Base-by-base conservation (phyloP, 2,888 invertebrate species). In the Candidula unifasciata region DNA sequence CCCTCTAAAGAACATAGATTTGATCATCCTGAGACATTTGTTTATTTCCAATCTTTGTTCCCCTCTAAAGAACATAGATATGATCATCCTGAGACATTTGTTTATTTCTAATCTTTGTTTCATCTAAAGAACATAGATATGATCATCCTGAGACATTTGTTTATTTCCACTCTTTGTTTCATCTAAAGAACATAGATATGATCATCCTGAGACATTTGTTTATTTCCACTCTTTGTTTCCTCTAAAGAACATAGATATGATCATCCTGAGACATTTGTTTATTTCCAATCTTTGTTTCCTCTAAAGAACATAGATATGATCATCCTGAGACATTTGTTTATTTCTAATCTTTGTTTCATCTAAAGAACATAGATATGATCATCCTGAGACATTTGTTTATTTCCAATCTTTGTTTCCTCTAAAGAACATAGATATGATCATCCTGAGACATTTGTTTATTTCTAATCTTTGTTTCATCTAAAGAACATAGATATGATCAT, bases 371-470 rank as follows among this genome's bases (percentile, higher is more conserved):
- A 2, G 73, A 69, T 37, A 82, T 82, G 82, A n/a, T n/a, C n/a
- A 44, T 6, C 44, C 44, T 44, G 44, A 44, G 8, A 71, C 71
- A n/a, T n/a, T 33, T 54, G 30, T 33, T 54, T 21, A 16, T 54
- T 27, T 6, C 3, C 3, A 5, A 3, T 77, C 16, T 77, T 27
- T 18, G 10, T 37, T 73, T 21, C 21, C 3, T 35, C 33, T 27
- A 37, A 16, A 81, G 81, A 30, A 73, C 16, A 1, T 30, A 2
- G 73, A 69, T 37, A 82, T 82, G 82, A n/a, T n/a, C n/a, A 44
- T 6, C 44, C 44, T 44, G 44, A 44, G 8, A 71, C 71, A n/a
- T n/a, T 33, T 54, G 30, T 33, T 54, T 21, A 16, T 54, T 27
- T 6, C 3, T 13, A 5, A 3, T 77, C 16, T 77, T 27, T 44